These are phyloP conservation scores for Chrysoperla carnea DNA, from an alignment of 1,140 invertebrate genomes.

Conservation along the genomic window DNA sequence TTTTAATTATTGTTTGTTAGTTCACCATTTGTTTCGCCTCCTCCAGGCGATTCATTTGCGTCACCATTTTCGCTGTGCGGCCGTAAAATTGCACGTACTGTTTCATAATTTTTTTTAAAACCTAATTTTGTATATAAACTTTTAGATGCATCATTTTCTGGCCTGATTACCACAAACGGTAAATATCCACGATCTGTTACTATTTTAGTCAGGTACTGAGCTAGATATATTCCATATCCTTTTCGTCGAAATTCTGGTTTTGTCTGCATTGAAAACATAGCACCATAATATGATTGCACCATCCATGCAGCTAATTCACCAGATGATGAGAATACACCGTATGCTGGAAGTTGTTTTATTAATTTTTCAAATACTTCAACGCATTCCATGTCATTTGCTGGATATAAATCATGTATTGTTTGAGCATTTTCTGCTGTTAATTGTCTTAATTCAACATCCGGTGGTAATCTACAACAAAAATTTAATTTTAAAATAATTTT, in stretches of 20 bases:
- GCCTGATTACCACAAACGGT: conserved; percentile 70
- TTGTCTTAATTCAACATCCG: conserved; percentile 45
- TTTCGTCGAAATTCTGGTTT: conserved; percentile 60
- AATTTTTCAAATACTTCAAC: conserved; percentile 63
- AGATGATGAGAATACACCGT: conserved; percentile 49
- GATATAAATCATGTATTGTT: conserved; percentile 65
- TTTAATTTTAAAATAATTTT: background rate
- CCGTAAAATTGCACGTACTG: conserved; percentile 52
- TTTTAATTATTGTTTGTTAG: background rate
- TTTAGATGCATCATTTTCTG: conserved; percentile 65
- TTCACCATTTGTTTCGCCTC: conserved; percentile 5
- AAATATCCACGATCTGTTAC: conserved; percentile 57
- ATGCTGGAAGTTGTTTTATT: conserved; percentile 51
- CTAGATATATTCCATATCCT: conserved; percentile 53
- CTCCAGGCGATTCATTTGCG: conserved; percentile 13
- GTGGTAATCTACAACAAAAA: conserved; percentile 31
- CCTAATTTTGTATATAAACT: conserved; percentile 62
- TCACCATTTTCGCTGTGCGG: conserved; percentile 23
- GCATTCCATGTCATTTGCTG: conserved; percentile 68
- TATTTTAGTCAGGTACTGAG: conserved; percentile 25
- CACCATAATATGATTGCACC: conserved; percentile 74
- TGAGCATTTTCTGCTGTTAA: conserved; percentile 55
- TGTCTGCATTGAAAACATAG: conserved; percentile 83
- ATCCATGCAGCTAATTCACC: conserved; percentile 64
- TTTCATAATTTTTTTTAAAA: conserved; percentile 57